Base-by-base conservation (phyloP, 2,888 invertebrate genomes). In the Tridacna gigas region DNA sequence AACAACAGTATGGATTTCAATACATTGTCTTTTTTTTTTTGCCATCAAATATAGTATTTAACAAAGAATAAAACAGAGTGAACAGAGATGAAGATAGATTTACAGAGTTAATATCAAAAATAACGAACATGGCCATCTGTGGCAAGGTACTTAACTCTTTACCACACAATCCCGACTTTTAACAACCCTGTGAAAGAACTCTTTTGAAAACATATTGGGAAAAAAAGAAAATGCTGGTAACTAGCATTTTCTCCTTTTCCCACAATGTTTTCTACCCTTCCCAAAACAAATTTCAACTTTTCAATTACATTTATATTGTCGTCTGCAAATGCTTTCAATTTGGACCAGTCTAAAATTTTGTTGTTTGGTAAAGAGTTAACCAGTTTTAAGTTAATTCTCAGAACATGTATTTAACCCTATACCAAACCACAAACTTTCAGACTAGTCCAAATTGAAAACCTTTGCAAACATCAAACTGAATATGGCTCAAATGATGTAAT, bases 41-140 rank as follows among this genome's bases (percentile, higher is more conserved):
- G 71, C 71, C 71, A 71, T 71, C 71, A 71, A 71, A 71, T 51
- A 51, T n/a, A 71, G 71, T 71, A 71, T 71, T 71, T 71, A 71
- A 71, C 71, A 71, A 71, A 71, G 71, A 71, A 71, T 51, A 71
- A 48, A 71, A 71, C 71, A 71, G 48, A 71, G 48, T 51, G 26
- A 71, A 71, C 71, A 69, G 25, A 51, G 71, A 71, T 71, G 51
- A 13, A 25, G n/a, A 25, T 3, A 63, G 56, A 9, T n/a, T 9
- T 63, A 63, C n/a, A 63, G 63, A 63, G 22, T 22, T 22, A 22
- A 63, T 63, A 63, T 20, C 60, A 63, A 63, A 22, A 22, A 13
- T 25, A 63, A 63, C 63, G 13, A 13, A 7, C 12, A 56, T 56
- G 37, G 37, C 37, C 37, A 37, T 56, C 56, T 56, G 56, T 56